Base-by-base conservation (phyloP, 1,140 invertebrate species). In the Sweltsa coloradensis region DNA sequence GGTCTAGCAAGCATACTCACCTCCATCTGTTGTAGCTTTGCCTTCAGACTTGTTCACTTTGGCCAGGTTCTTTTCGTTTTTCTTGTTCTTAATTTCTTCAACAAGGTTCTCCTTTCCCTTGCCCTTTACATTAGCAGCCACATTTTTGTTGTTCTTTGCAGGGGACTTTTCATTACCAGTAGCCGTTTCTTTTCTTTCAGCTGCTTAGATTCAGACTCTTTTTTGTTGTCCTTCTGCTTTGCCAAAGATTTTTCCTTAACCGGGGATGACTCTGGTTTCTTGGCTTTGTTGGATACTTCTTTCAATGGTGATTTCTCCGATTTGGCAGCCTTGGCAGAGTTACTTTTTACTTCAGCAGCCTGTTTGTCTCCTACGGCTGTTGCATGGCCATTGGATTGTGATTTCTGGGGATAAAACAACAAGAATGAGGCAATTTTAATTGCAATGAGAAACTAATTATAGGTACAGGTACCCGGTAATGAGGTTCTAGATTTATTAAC, bases 81-180 rank as follows among this genome's bases (percentile, higher is more conserved):
- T 74, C 55, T 71, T 72, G 29, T 69, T 71, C 51, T 72, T 73
- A 2, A 57, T 57, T 39, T 72, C 68, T 39, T 72, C 70, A 21
- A 63, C 53, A 49, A 65, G 64, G 53, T 72, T 71, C 41, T 71
- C 67, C 27, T 71, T 73, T 19, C 55, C 62, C 18, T 67, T 57
- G 14, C 52, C 53, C 53, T 75, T 66, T n/a, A n/a, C n/a, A n/a
- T n/a, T n/a, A n/a, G n/a, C n/a, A 5, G 51, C 47, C 7, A 53
- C 22, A 31, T 52, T 26, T 43, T 67, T 68, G 49, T 67, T 69
- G 2, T 53, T 44, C 31, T 69, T 67, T 1, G 52, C 45, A 5
- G 53, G 51, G 19, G 50, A 49, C 16, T 19, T 37, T 7, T 51
- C 46, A 7, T 31, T 2, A 39, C 25, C 21, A n/a, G 45, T 46